phyloP scores from a whole-genome alignment of 2,888 invertebrate species.

The Lasioglossum figueresi region DNA sequence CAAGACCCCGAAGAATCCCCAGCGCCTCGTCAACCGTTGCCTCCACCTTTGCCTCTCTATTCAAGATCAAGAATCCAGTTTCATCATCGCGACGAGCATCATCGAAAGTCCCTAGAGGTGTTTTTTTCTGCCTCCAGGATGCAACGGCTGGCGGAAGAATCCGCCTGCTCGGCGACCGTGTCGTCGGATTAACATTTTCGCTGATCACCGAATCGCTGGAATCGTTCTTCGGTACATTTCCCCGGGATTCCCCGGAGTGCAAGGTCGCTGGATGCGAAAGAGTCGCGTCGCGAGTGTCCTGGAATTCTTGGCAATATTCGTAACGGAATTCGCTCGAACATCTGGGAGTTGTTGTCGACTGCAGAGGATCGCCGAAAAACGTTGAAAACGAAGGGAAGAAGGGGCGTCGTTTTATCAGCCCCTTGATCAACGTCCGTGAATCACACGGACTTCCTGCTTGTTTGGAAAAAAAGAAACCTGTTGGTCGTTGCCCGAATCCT shows the following conservation, averaged over 20 bases:
- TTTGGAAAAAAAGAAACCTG: not conserved
- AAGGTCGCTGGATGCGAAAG: slow-evolving; percentile 30
- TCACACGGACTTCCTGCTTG: not conserved
- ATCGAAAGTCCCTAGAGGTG: not conserved
- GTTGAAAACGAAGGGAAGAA: not conserved
- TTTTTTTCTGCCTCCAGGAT: slow-evolving; percentile 6
- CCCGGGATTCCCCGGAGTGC: slow-evolving; percentile 39
- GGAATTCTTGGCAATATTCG: slow-evolving; percentile 4
- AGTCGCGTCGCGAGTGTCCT: slow-evolving; percentile 4
- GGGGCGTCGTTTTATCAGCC: not conserved
- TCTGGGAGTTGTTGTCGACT: not conserved
- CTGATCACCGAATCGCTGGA: not conserved
- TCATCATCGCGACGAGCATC: not conserved
- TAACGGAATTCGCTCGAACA: not conserved
- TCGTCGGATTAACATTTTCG: slow-evolving; percentile 3
- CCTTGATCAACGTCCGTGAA: not conserved
- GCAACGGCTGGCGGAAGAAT: not conserved
- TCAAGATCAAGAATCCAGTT: slow-evolving; percentile 2
- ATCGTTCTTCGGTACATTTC: not conserved
- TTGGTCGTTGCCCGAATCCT: not conserved
- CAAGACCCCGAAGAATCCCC: not conserved
- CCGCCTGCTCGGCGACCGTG: not conserved
- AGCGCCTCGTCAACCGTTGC: not conserved
- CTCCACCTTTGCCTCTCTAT: not conserved
- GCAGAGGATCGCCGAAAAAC: not conserved